Percentiles rank a stretch among this genome's conserved stretches.
Evolutionary conservation across 2,113 vertebrate species (phyloP).

Genomic region (Grammomys surdaster): DNA sequence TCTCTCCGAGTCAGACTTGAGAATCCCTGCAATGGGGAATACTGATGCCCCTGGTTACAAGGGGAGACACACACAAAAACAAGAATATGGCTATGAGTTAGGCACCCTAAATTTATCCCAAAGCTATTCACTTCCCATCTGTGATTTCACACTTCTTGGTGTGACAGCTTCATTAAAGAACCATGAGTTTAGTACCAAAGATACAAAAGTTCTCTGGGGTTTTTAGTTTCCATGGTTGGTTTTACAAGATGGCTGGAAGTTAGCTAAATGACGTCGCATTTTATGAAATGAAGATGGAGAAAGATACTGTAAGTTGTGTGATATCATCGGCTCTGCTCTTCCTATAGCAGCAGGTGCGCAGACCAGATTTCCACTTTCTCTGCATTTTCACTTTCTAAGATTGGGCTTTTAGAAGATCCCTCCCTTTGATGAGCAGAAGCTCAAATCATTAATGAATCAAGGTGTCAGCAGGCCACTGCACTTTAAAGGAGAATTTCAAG

Average conservation of each 20-base stretch:
- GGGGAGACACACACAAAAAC: neutral
- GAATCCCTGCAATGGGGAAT: neutral
- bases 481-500: neutral
- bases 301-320: neutral
- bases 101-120: neutral
- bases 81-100: neutral
- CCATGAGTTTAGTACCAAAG: conserved; percentile 26
- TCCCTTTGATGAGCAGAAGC: conserved; percentile 16
- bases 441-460: conserved; percentile 43
- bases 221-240: neutral
- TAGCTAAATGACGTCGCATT: neutral
- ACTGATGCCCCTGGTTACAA: neutral
- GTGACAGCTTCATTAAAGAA: conserved; percentile 42
- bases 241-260: neutral
- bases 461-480: neutral
- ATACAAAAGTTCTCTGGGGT: neutral
- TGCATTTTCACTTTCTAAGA: conserved; percentile 33
- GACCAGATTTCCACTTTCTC: neutral
- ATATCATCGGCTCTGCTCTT: conserved; percentile 14
- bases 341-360: neutral
- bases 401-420: conserved; percentile 22
- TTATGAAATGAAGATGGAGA: conserved; percentile 23
- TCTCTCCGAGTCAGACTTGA: neutral
- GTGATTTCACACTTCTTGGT: neutral
- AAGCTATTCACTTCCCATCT: conserved; percentile 19